Conservation (phyloP, 2,888 invertebrate species). For the Agrochola circellaris region DNA sequence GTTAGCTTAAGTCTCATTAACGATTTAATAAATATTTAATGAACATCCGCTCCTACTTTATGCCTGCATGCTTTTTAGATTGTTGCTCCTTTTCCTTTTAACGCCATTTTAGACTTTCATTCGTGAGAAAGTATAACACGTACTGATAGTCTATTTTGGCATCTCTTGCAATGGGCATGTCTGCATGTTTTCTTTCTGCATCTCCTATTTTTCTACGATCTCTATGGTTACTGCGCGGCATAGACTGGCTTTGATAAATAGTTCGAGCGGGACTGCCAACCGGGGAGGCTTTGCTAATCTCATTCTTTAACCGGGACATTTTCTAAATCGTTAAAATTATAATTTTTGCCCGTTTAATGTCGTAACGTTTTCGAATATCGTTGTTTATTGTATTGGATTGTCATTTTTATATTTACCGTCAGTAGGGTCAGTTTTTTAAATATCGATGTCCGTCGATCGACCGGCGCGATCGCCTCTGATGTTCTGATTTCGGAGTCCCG, state of each 20-base stretch:
- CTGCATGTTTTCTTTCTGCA: constrained; percentile 88
- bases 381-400: constrained; percentile 81
- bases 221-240: constrained; percentile 91
- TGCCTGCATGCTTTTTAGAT: constrained; percentile 85
- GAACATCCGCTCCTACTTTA: constrained; percentile 89
- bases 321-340: constrained; percentile 70
- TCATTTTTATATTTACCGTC: constrained; percentile 77
- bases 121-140: constrained; percentile 60
- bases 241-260: constrained; percentile 89
- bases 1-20: constrained; percentile 63
- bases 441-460: constrained; percentile 82
- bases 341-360: constrained; percentile 85
- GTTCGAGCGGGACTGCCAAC: constrained; percentile 85
- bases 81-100: constrained; percentile 79
- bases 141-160: constrained; percentile 79
- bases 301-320: constrained; percentile 74
- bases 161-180: constrained; percentile 81
- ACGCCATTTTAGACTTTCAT: constrained; percentile 79
- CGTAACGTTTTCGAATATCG: constrained; percentile 84
- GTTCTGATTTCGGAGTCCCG: constrained; percentile 79
- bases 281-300: constrained; percentile 83
- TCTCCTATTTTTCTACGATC: constrained; percentile 89
- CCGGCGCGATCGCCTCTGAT: constrained; percentile 84
- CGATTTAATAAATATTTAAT: constrained; percentile 66
- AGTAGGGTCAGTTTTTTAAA: constrained; percentile 79